Conservation (phyloP, 2,797 vertebrate species). For the Tarsius wallacei region DNA sequence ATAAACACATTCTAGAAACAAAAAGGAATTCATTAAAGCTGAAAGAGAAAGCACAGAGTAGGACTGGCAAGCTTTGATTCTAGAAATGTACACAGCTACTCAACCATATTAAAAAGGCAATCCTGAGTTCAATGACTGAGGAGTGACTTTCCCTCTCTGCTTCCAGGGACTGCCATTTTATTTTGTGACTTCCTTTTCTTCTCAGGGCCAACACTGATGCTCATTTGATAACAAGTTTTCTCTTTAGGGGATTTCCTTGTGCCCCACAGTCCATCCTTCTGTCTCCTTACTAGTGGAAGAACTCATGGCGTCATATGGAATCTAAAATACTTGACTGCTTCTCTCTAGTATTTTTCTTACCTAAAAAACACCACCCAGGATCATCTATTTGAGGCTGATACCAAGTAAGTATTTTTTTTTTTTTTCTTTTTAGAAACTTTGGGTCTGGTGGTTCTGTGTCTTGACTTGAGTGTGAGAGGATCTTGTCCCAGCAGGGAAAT, state of each 20-base stretch:
- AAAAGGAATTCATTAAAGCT: not conserved
- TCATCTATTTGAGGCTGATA: not conserved
- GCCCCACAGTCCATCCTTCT: rapidly evolving
- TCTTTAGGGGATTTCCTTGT: not conserved
- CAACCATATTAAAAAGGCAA: not conserved
- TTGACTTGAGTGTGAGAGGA: not conserved
- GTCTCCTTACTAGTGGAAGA: not conserved
- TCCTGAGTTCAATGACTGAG: not conserved
- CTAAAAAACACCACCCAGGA: not conserved
- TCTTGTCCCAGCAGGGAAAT: slow-evolving; percentile 49
- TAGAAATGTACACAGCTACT: not conserved
- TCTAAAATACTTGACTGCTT: not conserved
- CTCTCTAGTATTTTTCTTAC: not conserved
- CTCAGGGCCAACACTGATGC: rapidly evolving
- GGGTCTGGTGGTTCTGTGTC: not conserved
- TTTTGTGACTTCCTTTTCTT: not conserved
- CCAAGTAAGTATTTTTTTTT: slow-evolving; percentile 10
- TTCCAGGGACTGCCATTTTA: not conserved
- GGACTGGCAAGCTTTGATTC: not conserved
- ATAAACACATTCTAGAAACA: not conserved
- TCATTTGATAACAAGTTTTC: not conserved
- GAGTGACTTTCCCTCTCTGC: not conserved
- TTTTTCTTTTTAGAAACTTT: not conserved
- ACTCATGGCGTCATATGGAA: not conserved
- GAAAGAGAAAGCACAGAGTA: not conserved